These are phyloP conservation scores for Sebastes itinus DNA, from an alignment of 2,797 vertebrate genomes.

Conservation along the genomic window DNA sequence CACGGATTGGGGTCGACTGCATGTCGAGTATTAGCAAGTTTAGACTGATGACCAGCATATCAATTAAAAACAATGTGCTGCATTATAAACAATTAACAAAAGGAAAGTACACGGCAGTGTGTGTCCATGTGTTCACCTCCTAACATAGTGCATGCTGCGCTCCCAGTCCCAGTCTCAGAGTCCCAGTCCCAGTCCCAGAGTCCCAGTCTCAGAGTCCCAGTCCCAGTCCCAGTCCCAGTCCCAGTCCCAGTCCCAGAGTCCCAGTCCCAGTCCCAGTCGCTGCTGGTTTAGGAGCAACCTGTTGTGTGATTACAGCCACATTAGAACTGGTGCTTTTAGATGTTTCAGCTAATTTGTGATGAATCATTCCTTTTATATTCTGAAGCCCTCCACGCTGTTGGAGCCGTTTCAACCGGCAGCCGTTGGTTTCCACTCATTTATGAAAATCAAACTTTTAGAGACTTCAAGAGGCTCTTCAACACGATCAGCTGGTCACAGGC, in stretches of 20 bases:
- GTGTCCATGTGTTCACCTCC: not conserved
- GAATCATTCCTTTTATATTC: not conserved
- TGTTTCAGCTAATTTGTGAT: not conserved
- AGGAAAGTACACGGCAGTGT: not conserved
- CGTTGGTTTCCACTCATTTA: not conserved
- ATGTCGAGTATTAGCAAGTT: slow-evolving; percentile 24
- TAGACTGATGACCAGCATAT: slow-evolving; percentile 55
- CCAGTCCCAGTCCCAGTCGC: no score
- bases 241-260: no score
- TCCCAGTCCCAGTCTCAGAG: not conserved
- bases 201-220: no score
- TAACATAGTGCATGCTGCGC: not conserved
- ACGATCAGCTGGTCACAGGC: no score
- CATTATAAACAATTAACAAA: slow-evolving; percentile 61
- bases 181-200: no score
- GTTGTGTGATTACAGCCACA: not conserved
- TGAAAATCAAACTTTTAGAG: not conserved
- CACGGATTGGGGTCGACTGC: not conserved
- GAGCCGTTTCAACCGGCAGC: not conserved
- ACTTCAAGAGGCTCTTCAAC: not conserved
- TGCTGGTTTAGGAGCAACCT: no score
- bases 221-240: no score
- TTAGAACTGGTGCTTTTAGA: no score
- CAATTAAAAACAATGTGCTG: slow-evolving; percentile 50
- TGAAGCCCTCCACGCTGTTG: not conserved